A percentile compares a stretch with the other conserved stretches of the same genome.
phyloP scores from a whole-genome alignment of 2,113 vertebrate genomes.

The Mastomys coucha region DNA sequence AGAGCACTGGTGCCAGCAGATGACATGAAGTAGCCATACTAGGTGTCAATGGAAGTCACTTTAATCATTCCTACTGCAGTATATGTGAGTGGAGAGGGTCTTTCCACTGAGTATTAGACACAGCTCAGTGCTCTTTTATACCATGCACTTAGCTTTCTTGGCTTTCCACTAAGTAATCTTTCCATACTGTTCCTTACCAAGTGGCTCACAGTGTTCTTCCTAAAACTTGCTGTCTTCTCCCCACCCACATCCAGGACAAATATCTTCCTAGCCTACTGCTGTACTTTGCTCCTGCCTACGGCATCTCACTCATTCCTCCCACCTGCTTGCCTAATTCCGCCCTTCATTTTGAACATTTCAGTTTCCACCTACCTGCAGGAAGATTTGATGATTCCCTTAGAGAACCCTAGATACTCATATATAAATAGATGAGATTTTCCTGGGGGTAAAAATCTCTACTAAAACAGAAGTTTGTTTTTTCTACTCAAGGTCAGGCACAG shows the following conservation, averaged over 20 bases:
- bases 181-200: constrained; percentile 35
- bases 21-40: neutral
- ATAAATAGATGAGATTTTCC: constrained; percentile 35
- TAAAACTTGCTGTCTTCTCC: neutral
- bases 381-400: constrained; percentile 46
- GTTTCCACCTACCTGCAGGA: constrained; percentile 62
- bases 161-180: neutral
- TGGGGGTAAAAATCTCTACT: neutral
- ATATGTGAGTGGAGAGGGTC: accelerated
- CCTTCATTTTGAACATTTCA: constrained; percentile 65
- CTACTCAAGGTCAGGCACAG: neutral
- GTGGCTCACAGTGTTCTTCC: constrained; percentile 18
- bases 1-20: neutral
- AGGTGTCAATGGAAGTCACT: neutral
- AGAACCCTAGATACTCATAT: constrained; percentile 32
- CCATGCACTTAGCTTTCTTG: neutral
- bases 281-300: constrained; percentile 49
- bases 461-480: constrained; percentile 44
- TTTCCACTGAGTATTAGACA: neutral
- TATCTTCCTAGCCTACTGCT: neutral
- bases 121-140: neutral
- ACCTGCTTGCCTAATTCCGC: constrained; percentile 63
- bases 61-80: accelerated
- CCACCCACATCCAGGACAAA: constrained; percentile 66
- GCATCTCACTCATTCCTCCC: constrained; percentile 71